Evolutionary conservation across 2,113 vertebrate genomes (phyloP), one percentile per base, ranked within the genome.

Genomic region (Silurus glanis): DNA sequence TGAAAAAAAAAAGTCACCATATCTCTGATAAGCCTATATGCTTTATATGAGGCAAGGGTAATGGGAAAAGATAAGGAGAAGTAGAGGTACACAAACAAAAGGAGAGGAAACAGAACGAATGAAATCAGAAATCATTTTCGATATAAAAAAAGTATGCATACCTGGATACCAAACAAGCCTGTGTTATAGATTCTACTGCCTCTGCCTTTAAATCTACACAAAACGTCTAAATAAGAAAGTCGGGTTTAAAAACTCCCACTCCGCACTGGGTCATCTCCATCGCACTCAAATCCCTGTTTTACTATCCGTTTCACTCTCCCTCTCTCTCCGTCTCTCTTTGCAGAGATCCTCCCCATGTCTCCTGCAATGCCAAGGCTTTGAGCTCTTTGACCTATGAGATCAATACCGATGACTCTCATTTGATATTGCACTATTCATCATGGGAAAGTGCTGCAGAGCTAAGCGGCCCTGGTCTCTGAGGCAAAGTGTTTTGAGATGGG

Each of bases 151-250:
- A 91, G 88, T 85, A 72, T 82, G 89, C 88, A 85, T 90, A 69
- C 82, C 83, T 58, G 85, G 85, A 90, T 87, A 89, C 85, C 67
- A 83, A 88, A 90, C 61, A 79, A 90, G 88, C 89, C 61, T 62
- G 78, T 82, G 69, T 91, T 89, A 91, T 93, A 90, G 89, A 91
- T 91, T 90, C 80, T 86, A 87, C 87, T 91, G 12, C 75, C 0
- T 83, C 88, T 86, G 76, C 25, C 84, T 83, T 88, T 85, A 83
- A 88, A 72, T 83, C 16, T 75, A 91, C 84, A 87, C 91, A 87
- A 84, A 79, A 79, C 9, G 49, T 88, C 88, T 90, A 90, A 93
- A 94, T 94, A 91, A 88, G 83, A 91, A 91, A 88, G 88, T 89
- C 62, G 80, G 61, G 84, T 91, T 87, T 89, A 83, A 89, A 88